Evolutionary conservation across 64 coral and sea anemone species (phyloP), one percentile per base, ranked within the genome.

Genomic region (Montipora efflorescens): DNA sequence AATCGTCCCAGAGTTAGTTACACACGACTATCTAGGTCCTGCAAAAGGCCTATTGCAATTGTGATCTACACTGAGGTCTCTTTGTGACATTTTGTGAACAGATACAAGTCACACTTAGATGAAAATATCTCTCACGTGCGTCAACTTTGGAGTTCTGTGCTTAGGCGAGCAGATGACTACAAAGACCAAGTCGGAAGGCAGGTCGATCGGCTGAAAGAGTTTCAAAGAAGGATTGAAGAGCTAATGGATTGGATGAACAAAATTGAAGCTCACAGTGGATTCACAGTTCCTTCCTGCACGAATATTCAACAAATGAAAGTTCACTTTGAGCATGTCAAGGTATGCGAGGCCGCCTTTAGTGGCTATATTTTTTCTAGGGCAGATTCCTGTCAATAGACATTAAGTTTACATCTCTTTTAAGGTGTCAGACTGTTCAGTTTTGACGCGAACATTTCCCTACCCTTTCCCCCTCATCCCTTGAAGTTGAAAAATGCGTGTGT

Each of bases 311-410:
- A 99, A 8, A 68, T 99, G 66, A 96, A 99, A 62, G 92, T 81
- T 45, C 98, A 99, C 57, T 96, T 99, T 90, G 95, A 99, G 87
- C 81, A 99, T 89, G 95, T 99, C 48, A 96, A 99, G 98, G 98
- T 99, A 82, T 47, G 94, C 43, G 6, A 47, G 61, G 16, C 51
- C 59, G 8, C 75, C 18, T 25, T 22, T 62, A 7, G 59, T 61
- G 19, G n/a, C 15, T 64, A 14, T 64, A 19, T 55, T 10, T 10
- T 55, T 55, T 55, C 10, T 55, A 55, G 36, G 36, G 36, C 36
- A 36, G 36, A 36, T 36, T 36, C 36, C 36, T 36, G 36, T 36
- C 36, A 36, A 36, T 36, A 36, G 36, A 36, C 36, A 36, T 36
- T 2, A 36, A 36, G 36, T 36, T 36, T 36, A 36, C 36, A 36